Percentiles rank a stretch among this genome's conserved stretches.
Conservation (phyloP, 2,113 vertebrate genomes). For the Oryzias celebensis region DNA sequence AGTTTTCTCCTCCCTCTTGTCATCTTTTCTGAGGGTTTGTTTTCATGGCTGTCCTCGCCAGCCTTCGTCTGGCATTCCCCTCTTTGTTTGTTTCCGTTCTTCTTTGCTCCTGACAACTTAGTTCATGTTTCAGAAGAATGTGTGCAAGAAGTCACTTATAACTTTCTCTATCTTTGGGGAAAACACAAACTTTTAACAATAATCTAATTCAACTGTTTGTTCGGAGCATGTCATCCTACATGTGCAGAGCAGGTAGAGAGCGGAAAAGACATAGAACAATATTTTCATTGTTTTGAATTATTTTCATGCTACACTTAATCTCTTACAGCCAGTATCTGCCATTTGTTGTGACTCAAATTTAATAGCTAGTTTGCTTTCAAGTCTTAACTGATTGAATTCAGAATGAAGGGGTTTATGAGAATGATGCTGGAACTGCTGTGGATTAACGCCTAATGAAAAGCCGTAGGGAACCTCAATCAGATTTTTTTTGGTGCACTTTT, state of each 20-base stretch:
- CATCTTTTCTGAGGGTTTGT: background rate
- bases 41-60: background rate
- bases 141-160: conserved; percentile 35
- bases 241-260: conserved; percentile 14
- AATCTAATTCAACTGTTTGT: conserved; percentile 51
- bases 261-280: conserved; percentile 10
- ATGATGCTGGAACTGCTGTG: conserved; percentile 7
- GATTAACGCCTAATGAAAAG: conserved; percentile 16
- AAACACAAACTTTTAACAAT: conserved; percentile 35
- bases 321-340: conserved; percentile 20
- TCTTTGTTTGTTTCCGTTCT: background rate
- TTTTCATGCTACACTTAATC: conserved; percentile 30
- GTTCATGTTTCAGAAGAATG: conserved; percentile 34
- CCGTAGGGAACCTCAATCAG: background rate
- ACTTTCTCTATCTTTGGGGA: conserved; percentile 30
- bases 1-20: background rate
- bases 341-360: conserved; percentile 24
- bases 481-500: background rate
- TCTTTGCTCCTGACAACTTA: conserved; percentile 23
- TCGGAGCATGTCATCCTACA: conserved; percentile 61
- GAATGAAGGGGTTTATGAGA: conserved; percentile 25
- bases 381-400: conserved; percentile 27
- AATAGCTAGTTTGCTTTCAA: conserved; percentile 23
- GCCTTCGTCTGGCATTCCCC: conserved; percentile 2
- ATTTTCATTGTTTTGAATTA: conserved; percentile 10